Evolutionary conservation across 2,797 vertebrate genomes (phyloP), one percentile per base, ranked within the genome.

Genomic region (Halcyon leucocephala): DNA sequence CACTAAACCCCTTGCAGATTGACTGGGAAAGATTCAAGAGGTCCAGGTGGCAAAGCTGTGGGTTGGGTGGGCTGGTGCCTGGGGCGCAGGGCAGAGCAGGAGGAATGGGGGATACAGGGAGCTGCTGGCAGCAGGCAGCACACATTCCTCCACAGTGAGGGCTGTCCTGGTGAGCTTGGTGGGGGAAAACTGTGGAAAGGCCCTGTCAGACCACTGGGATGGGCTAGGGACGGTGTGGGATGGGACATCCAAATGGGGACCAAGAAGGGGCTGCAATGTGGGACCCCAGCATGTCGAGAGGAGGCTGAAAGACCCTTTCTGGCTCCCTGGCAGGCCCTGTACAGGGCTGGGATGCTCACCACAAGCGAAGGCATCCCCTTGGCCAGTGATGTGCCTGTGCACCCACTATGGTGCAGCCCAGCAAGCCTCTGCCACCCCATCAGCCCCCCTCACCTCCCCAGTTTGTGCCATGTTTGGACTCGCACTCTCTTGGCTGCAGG

Each of bases 331-430:
- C 58, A 79, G 49, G 37, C 54, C 18, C 3, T 3, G 42, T 7
- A 1, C 4, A 2, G 22, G 29, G 29, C 90, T 31, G 70, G 9
- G 35, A 51, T 12, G 19, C 14, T 46, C 71, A 11, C 22, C 1
- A 3, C 1, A 25, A 55, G 22, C 1, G 2, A n/a, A 44, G 35
- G 33, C 0, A 0, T 3, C 12, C 16, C 33, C 3, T 2, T 1
- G 2, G 19, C 37, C 65, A 4, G 39, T 0, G 5, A 19, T 46
- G 54, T 1, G 2, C 67, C 28, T 5, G 0, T 0, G 0, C 14
- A 4, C 18, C 29, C 1, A 0, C 39, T 33, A 3, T 3, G 9
- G 26, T 13, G 19, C 10, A 39, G 33, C 12, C 25, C 10, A 2
- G 15, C 31, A 6, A 39, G 33, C 26, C 8, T 14, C 57, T 52